Conservation (phyloP, 2,113 vertebrate species). For the Regulus satrapa region DNA sequence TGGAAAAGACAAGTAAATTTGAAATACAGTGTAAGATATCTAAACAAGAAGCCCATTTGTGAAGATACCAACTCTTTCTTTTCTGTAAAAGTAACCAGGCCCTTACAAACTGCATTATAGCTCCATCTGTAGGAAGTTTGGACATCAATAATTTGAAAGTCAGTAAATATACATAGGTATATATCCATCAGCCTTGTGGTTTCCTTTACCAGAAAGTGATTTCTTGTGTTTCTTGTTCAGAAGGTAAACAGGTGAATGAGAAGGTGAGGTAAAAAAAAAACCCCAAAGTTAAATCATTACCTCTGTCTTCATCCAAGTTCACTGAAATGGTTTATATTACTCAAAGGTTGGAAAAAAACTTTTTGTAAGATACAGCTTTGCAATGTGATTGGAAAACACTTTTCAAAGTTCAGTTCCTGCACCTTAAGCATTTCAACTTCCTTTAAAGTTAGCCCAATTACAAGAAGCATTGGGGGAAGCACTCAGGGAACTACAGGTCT, state of each 20-base stretch:
- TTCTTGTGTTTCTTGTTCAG: background rate
- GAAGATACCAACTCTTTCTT: background rate
- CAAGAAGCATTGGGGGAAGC: background rate
- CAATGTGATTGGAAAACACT: background rate
- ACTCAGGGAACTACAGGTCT: background rate
- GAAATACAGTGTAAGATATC: background rate
- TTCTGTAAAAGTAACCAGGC: background rate
- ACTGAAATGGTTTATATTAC: background rate
- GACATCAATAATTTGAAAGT: background rate
- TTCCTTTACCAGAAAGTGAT: background rate
- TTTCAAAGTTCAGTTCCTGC: background rate
- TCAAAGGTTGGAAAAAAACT: background rate
- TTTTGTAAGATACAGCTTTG: background rate
- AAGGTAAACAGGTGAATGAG: background rate
- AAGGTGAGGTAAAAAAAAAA: background rate
- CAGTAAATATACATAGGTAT: background rate
- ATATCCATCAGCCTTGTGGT: background rate
- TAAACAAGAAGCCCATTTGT: background rate
- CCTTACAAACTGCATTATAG: constrained; percentile 30
- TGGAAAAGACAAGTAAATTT: background rate
- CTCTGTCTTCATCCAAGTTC: background rate
- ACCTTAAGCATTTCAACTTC: background rate
- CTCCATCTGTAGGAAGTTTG: constrained; percentile 56
- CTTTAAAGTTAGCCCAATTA: background rate
- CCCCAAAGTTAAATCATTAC: background rate